Evolutionary conservation across 2,113 vertebrate genomes (phyloP), one percentile per base, ranked within the genome.

Genomic region (Corythornis madagascariensis): DNA sequence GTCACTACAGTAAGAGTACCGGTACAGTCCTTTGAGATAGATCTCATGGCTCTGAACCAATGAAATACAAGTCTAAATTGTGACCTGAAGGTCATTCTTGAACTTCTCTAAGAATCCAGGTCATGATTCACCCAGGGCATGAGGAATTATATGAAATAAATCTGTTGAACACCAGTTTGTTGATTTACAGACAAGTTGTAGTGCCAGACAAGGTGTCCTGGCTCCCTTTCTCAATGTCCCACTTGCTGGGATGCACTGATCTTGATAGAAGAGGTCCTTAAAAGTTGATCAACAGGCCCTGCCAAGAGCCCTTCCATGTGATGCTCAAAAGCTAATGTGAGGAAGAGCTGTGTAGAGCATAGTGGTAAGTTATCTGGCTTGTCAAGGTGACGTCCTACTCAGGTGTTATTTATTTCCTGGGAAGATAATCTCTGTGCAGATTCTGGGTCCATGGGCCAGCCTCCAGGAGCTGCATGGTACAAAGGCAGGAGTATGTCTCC

Each of bases 41-140:
- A 28, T 64, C 31, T 83, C 9, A n/a, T 9, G 33, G n/a, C 48
- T 83, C 86, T 2, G 1, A 71, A 47, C 35, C 45, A 52, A 48
- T 2, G 2, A 86, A 88, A 64, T 56, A 28, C 43, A 71, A 60
- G 53, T 48, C 55, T 5, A 3, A 21, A 3, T 38, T 60, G 52
- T 67, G 48, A 88, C 48, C 53, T 86, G 83, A 69, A 81, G 48
- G 73, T 93, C 33, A 20, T 71, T 81, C 38, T 38, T 83, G 42
- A 77, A 63, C 72, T 90, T 75, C 40, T 71, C 29, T 57, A 48
- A 61, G 70, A 90, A 95, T 72, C 16, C 40, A 75, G 69, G 56
- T 77, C 70, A 77, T 71, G 55, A 60, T 86, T 90, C 48, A 75
- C 1, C 1, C 0, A 38, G 0, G 0, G n/a, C 73, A 40, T 29